Base-by-base conservation (phyloP, 2,797 vertebrate genomes). In the Galagoides demidoff region DNA sequence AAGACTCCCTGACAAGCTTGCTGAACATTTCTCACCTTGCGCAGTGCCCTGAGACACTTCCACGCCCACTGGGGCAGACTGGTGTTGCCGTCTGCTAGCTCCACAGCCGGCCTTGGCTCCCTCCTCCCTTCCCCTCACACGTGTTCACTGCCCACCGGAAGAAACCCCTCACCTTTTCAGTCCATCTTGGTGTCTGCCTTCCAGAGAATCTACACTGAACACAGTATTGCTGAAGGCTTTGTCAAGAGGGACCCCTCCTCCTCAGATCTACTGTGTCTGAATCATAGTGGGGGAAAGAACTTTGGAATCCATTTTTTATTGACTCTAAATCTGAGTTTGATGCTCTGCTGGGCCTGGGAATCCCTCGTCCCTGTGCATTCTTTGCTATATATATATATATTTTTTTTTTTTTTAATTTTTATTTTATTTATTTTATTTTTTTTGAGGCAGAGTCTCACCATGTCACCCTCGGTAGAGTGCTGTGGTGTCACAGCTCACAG, bases 221-320 rank as follows among this genome's bases (percentile, higher is more conserved):
- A 55, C 39, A 19, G 23, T 57, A 64, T 6, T 77, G 5, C 59
- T 82, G 73, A 22, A 90, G 73, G 52, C 5, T 34, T 74, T 82
- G 55, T 85, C 59, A 92, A 94, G 91, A 39, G 78, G 29, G 11
- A 31, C 2, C 25, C 64, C 29, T 76, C 63, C 17, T 85, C 13
- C 39, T 61, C 49, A 23, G 6, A n/a, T 85, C 73, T 92, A 82
- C 23, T 90, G 68, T 78, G 78, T 92, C 85, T 61, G 49, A 89
- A 61, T 70, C 59, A 68, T 49, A 87, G 16, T 55, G 45, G 23
- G 39, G 45, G 59, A 49, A 90, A 34, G 19, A 39, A 73, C 31
- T 83, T 93, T 68, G 34, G 1, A 63, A n/a, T 91, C 12, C 7
- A 64, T 74, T 92, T 97, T 66, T 78, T n/a, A 87, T 59, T 34